Percentiles rank a stretch among this genome's conserved stretches.
Evolutionary conservation across 2,797 vertebrate species (phyloP).

Genomic region (Lates japonicus): DNA sequence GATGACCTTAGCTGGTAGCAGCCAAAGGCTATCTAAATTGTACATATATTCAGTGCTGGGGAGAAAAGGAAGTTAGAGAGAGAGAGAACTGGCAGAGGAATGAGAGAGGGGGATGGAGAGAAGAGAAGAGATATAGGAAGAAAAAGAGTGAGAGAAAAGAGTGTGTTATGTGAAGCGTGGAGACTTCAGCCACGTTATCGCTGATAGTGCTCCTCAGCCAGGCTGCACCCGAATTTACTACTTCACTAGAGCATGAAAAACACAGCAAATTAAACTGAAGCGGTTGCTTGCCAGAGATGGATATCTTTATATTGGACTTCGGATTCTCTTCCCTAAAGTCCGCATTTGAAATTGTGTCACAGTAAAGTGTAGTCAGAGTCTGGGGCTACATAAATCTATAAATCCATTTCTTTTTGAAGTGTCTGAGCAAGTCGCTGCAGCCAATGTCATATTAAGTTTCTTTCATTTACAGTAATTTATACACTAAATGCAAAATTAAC

Average conservation of each 20-base stretch:
- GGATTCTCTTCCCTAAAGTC: constrained; percentile 84
- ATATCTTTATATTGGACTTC: constrained; percentile 95
- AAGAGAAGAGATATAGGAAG: constrained; percentile 73
- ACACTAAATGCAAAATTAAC: constrained; percentile 42
- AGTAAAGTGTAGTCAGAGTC: constrained; percentile 74
- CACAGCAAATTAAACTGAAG: constrained; percentile 95
- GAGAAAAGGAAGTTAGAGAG: constrained; percentile 61
- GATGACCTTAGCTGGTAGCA: constrained; percentile 57
- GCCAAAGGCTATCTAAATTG: constrained; percentile 57
- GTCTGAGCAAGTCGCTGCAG: constrained; percentile 60
- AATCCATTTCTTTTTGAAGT: constrained; percentile 74
- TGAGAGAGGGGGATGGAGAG: constrained; percentile 60
- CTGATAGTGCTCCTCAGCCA: constrained; percentile 92
- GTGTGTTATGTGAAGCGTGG: constrained; percentile 89
- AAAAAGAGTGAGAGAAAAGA: constrained; percentile 74
- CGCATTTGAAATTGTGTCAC: constrained; percentile 85
- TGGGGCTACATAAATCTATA: constrained; percentile 75
- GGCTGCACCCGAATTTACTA: constrained; percentile 93
- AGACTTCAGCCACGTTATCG: constrained; percentile 93
- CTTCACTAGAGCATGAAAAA: constrained; percentile 97
- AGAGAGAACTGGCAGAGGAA: constrained; percentile 55
- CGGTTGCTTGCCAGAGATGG: constrained; percentile 93
- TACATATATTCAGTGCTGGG: constrained; percentile 63
- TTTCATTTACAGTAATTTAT: constrained; percentile 57
- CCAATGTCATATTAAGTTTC: constrained; percentile 58